Evolutionary conservation across 2,797 vertebrate genomes (phyloP).

Genomic region (Microhierax caerulescens): DNA sequence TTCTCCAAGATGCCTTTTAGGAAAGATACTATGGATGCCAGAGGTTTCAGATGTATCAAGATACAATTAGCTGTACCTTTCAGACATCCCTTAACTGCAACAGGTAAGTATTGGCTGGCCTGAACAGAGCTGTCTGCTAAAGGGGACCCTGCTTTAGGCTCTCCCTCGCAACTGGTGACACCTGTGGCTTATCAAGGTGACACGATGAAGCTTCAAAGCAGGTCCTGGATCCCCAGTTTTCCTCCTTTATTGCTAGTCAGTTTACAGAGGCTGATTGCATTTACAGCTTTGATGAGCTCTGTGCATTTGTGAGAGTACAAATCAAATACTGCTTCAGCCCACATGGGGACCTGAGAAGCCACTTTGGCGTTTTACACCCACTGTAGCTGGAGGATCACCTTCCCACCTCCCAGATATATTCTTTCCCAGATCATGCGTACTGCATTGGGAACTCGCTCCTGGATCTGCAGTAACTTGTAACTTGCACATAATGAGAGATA

Average conservation of each 20-base stretch:
- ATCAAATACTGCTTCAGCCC: neutral
- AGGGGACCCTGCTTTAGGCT: neutral
- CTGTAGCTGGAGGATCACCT: neutral
- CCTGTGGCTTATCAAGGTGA: neutral
- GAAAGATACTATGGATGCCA: neutral
- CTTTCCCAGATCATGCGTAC: fast-evolving
- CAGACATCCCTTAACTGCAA: neutral
- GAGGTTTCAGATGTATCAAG: neutral
- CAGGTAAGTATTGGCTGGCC: neutral
- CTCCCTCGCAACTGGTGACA: fast-evolving
- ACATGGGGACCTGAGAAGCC: fast-evolving
- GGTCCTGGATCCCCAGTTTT: neutral
- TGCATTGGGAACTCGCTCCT: neutral
- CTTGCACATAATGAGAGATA: neutral
- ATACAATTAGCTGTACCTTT: neutral
- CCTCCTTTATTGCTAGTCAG: neutral
- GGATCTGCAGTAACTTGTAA: neutral
- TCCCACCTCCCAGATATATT: neutral
- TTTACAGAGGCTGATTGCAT: neutral
- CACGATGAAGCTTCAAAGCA: neutral
- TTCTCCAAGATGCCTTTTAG: neutral
- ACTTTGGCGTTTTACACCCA: neutral
- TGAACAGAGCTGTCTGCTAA: neutral
- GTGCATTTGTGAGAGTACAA: neutral
- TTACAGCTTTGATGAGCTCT: neutral